Evolutionary conservation across 2,888 invertebrate species (phyloP), one percentile per base, ranked within the genome.

Genomic region (Drosophila kambysellisi): DNA sequence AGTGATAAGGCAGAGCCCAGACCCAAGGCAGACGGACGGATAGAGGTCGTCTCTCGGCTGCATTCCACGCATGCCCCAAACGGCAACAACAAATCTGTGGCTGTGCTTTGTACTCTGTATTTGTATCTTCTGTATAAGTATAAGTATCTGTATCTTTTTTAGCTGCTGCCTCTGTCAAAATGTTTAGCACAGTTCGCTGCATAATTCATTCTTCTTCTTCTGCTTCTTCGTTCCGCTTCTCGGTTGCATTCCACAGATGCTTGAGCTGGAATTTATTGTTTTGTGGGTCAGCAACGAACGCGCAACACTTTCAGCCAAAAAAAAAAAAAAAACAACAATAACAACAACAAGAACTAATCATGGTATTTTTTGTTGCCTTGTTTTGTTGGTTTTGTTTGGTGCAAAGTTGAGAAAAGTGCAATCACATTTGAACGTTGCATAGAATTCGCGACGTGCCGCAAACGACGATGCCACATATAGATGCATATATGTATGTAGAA

Each of bases 251-350:
- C 91, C 79, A 52, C 35, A 76, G 79, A 90, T 89, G 75, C 68
- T 89, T 76, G 75, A 71, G 85, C 88, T 89, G 86, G 91, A 86
- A 86, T 91, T 91, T 86, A 86, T 86, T 88, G 90, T 83, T 91
- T 87, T 87, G 89, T 87, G 90, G 87, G 87, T 87, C 87, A 88
- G 70, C 79, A 71, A 50, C 48, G 71, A 68, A 58, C 59, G 71
- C 62, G 78, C 78, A 79, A 79, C 82, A 79, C 78, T 82, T 79
- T 79, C 82, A 59, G 78, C 68, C 58, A 52, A 32, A 67, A 56
- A 58, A 59, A 52, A 32, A 67, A 56, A 58, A 54, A n/a, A n/a
- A n/a, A n/a, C 70, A 74, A 39, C 33, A 51, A n/a, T 11, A 51
- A 30, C 30, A 51, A 30, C 9, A 33, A 52, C 52, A 37, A 17